Evolutionary conservation across 2,113 vertebrate species (phyloP).

Genomic region (Oenanthe oenanthe): DNA sequence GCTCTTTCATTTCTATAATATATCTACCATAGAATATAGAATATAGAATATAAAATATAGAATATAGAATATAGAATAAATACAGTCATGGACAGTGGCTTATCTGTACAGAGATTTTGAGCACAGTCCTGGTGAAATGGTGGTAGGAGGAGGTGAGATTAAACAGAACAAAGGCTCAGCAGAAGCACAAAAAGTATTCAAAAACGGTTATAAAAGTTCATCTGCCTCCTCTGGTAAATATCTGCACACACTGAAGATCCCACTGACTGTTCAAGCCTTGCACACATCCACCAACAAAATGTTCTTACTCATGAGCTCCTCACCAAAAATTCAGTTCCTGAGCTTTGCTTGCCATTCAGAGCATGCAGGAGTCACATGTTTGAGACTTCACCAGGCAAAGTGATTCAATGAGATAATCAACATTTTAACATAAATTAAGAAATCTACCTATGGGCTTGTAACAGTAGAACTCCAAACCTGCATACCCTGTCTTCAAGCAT

Average conservation of each 20-base stretch:
- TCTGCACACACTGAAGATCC: background rate
- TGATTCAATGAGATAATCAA: background rate
- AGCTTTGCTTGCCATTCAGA: background rate
- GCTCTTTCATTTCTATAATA: background rate
- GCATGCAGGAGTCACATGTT: background rate
- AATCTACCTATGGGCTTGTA: constrained; percentile 11
- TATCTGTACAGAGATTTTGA: too few relatives aligned
- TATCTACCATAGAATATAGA: too few relatives aligned
- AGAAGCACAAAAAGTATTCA: background rate
- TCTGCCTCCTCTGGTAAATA: background rate
- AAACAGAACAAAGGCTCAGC: background rate
- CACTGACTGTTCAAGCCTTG: background rate
- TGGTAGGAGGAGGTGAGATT: background rate
- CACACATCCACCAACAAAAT: background rate
- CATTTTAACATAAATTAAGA: background rate
- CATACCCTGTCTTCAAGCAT: background rate
- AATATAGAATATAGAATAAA: too few relatives aligned
- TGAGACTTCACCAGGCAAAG: constrained; percentile 10
- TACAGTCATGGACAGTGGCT: background rate
- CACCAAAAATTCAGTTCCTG: background rate
- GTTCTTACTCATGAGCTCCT: background rate
- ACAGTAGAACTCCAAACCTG: background rate
- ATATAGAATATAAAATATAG: too few relatives aligned
- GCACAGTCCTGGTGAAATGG: background rate
- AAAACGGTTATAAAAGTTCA: background rate